Evolutionary conservation across 2,113 vertebrate genomes (phyloP).

Genomic region (Cochlearius cochlearius): DNA sequence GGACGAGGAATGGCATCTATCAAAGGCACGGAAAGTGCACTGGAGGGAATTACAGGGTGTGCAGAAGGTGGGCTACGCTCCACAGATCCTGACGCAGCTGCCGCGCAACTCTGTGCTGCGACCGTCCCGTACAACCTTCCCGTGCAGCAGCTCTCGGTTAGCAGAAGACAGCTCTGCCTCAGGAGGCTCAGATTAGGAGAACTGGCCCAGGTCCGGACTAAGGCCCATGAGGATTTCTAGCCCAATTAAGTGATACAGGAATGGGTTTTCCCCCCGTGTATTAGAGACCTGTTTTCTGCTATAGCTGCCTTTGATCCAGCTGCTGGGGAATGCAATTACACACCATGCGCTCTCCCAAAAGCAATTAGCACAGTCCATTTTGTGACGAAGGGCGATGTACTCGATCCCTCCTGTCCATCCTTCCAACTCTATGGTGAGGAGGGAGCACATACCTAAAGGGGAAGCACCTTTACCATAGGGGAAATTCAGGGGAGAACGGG

Average conservation of each 20-base stretch:
- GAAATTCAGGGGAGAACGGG: not conserved
- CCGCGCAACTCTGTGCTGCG: not conserved
- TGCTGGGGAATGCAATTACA: not conserved
- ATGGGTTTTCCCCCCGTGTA: not conserved
- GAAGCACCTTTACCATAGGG: not conserved
- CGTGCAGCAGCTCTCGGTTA: not conserved
- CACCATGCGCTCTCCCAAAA: not conserved
- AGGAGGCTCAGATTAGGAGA: not conserved
- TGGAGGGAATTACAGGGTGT: not conserved
- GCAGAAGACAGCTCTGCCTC: not conserved
- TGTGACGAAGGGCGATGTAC: not conserved
- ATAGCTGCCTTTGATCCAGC: not conserved
- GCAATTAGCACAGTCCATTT: not conserved
- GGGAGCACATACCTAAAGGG: not conserved
- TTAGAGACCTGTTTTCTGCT: not conserved
- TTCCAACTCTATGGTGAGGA: not conserved
- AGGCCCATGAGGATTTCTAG: not conserved
- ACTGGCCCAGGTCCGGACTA: not conserved
- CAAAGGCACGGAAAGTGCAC: not conserved
- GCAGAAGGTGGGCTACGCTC: rapidly evolving
- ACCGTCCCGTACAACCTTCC: not conserved
- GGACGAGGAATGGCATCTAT: not conserved
- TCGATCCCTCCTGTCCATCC: not conserved
- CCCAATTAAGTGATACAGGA: not conserved
- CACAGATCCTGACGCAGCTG: not conserved